A percentile compares a stretch with the other conserved stretches of the same genome.
These are phyloP conservation scores for Phylloscopus whistleri DNA, from an alignment of 2,113 vertebrate genomes.

Conservation along the genomic window DNA sequence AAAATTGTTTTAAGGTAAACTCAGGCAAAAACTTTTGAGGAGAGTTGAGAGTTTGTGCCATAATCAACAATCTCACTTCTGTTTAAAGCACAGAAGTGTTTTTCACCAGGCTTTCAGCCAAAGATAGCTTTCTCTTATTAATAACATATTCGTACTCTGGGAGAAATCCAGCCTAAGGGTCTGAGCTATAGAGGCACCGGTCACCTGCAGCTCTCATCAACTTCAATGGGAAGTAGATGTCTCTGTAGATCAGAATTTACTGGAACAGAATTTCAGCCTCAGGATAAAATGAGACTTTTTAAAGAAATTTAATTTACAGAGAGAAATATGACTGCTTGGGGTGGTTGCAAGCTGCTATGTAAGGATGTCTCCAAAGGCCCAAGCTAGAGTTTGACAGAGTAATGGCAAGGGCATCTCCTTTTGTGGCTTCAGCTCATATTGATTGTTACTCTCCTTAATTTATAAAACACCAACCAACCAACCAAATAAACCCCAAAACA, in stretches of 20 bases:
- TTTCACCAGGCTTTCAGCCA: not conserved
- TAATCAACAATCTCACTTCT: not conserved
- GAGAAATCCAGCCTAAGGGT: constrained; percentile 40
- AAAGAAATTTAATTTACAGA: constrained; percentile 42
- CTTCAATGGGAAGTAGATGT: constrained; percentile 35
- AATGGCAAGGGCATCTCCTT: not conserved
- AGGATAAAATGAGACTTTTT: constrained; percentile 26
- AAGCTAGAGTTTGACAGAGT: not conserved
- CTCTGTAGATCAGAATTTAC: constrained; percentile 55
- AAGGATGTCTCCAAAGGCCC: not conserved
- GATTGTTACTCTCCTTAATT: not conserved
- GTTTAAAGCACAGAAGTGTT: not conserved
- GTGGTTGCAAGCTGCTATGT: not conserved
- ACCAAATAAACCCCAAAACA: not conserved
- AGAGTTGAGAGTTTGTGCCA: not conserved
- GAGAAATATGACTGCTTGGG: constrained; percentile 10
- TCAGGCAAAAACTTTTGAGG: not conserved
- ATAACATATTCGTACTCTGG: constrained; percentile 2
- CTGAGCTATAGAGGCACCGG: constrained; percentile 2
- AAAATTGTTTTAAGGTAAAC: not conserved
- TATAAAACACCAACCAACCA: no score
- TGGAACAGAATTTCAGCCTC: constrained; percentile 43
- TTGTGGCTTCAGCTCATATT: not conserved
- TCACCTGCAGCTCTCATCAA: constrained; percentile 50
- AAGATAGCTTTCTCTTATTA: not conserved